phyloP scores from a whole-genome alignment of 2,113 vertebrate species.

The Rynchops niger region DNA sequence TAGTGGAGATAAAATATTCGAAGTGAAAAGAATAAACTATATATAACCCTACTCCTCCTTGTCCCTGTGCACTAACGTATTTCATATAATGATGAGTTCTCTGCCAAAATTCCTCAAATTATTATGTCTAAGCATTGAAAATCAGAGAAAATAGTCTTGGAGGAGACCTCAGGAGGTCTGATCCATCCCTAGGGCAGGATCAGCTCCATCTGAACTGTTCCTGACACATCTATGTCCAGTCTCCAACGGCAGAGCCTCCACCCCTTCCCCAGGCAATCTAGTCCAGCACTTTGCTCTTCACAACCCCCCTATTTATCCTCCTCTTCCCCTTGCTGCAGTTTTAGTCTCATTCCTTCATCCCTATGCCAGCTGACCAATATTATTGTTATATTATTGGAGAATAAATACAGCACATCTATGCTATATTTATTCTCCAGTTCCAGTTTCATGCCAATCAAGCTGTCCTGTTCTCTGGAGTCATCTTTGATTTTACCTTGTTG shows the following conservation, averaged over 20 bases:
- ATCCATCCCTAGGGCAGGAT: not conserved
- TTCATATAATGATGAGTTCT: not conserved
- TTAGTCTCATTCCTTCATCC: not conserved
- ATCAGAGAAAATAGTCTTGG: not conserved
- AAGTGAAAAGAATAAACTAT: not conserved
- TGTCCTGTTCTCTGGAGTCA: not conserved
- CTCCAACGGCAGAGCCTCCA: not conserved
- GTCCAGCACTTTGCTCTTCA: not conserved
- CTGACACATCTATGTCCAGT: not conserved
- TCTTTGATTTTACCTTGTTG: not conserved
- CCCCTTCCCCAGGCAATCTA: not conserved
- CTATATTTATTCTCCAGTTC: not conserved
- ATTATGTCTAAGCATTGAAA: not conserved
- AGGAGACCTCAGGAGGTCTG: not conserved
- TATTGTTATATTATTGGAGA: too few species aligned
- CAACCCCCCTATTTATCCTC: not conserved
- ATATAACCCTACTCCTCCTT: not conserved
- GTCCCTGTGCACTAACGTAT: not conserved
- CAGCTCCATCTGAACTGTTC: not conserved
- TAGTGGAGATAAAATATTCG: not conserved
- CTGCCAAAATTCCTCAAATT: conserved; percentile 31
- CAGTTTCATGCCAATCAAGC: not conserved
- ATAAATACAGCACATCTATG: not conserved
- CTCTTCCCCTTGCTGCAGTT: not conserved
- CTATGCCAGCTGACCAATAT: not conserved